Percentiles rank a stretch among this genome's conserved stretches.
Evolutionary conservation across 2,113 vertebrate species (phyloP).

Genomic region (Pantherophis guttatus): DNA sequence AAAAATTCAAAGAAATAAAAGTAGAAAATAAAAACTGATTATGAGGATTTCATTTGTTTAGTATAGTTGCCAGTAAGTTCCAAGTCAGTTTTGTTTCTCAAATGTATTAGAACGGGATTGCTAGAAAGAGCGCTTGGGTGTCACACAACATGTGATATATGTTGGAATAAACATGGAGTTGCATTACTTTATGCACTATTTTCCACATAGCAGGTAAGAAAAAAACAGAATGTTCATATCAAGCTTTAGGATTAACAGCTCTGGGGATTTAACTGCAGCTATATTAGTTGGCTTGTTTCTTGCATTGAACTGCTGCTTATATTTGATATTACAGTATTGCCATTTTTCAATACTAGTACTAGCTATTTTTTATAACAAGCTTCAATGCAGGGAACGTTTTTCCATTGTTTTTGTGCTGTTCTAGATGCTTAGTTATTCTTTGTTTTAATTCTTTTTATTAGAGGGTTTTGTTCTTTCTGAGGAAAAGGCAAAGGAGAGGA

Average conservation of each 20-base stretch:
- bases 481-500: not conserved
- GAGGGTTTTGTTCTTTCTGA: not conserved
- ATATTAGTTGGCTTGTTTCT: not conserved
- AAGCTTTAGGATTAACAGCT: not conserved
- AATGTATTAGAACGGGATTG: not conserved
- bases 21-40: not conserved
- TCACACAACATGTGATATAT: not conserved
- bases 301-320: not conserved
- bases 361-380: not conserved
- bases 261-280: not conserved
- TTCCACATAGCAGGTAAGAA: not conserved
- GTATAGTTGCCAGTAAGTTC: not conserved
- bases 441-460: not conserved
- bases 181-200: not conserved
- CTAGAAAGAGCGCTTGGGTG: not conserved
- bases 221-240: not conserved
- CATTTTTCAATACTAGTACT: not conserved
- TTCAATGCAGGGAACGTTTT: not conserved
- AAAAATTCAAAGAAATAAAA: not conserved
- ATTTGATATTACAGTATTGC: not conserved
- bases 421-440: not conserved
- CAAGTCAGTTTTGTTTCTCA: not conserved
- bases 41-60: not conserved
- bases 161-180: not conserved
- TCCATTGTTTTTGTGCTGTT: too few relatives aligned